These are phyloP conservation scores for Oncorhynchus masou DNA, from an alignment of 2,113 vertebrate genomes.

Conservation along the genomic window DNA sequence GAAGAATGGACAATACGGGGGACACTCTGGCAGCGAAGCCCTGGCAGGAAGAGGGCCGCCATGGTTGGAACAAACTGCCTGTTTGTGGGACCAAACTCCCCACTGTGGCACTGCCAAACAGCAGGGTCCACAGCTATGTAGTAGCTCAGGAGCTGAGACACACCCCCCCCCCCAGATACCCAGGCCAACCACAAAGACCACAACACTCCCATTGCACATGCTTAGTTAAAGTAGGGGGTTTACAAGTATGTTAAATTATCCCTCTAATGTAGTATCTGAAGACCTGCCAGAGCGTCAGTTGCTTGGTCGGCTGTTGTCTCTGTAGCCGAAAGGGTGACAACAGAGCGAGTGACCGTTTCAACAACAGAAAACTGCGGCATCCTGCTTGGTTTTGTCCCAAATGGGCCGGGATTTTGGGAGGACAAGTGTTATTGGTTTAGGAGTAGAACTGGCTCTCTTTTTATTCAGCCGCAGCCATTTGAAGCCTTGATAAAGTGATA, in stretches of 20 bases:
- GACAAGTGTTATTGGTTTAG: not conserved
- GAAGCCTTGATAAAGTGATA: not conserved
- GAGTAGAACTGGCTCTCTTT: too few species aligned
- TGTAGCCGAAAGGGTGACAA: too few species aligned
- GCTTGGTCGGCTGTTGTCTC: too few species aligned
- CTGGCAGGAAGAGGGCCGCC: conserved; percentile 14
- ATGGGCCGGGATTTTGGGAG: not conserved
- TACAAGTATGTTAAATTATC: not conserved
- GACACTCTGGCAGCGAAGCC: conserved; percentile 18
- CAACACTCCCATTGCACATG: too few species aligned
- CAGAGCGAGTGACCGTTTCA: conserved; percentile 37
- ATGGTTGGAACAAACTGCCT: not conserved
- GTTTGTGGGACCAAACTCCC: not conserved
- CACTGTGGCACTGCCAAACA: too few species aligned
- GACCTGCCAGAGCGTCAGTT: not conserved
- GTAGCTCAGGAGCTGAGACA: too few species aligned
- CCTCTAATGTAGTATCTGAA: not conserved
- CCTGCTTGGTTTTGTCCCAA: conserved; percentile 7
- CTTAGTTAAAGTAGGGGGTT: too few species aligned
- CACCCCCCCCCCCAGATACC: too few species aligned
- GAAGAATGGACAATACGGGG: conserved; percentile 15
- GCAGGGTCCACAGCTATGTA: too few species aligned
- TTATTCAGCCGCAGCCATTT: not conserved
- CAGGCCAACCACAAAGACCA: too few species aligned
- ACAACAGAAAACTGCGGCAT: conserved; percentile 38